Conservation (phyloP, 2,888 invertebrate genomes). For the Neuroscelio doddi region DNA sequence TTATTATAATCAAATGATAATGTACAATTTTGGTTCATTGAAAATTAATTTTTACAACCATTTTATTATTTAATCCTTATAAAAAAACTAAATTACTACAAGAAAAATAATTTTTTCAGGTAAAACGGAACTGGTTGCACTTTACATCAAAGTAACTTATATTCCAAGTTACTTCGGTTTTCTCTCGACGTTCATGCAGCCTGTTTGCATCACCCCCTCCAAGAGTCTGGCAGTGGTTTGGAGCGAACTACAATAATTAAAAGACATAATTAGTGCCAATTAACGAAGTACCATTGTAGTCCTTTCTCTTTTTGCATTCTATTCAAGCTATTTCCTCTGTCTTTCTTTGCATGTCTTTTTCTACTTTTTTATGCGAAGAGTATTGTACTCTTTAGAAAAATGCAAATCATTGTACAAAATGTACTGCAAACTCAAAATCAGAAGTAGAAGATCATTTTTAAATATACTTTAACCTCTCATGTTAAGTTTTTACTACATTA, state of each 20-base stretch:
- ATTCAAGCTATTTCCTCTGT: conserved; percentile 43
- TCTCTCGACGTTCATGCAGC: conserved; percentile 29
- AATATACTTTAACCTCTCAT: conserved; percentile 1
- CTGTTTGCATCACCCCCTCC: conserved; percentile 40
- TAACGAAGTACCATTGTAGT: conserved; percentile 57
- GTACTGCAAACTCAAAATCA: conserved; percentile 11
- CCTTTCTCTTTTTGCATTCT: conserved; percentile 36
- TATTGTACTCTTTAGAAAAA: conserved; percentile 23
- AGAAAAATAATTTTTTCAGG: not conserved
- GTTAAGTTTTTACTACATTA: not conserved
- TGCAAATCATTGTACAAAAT: conserved; percentile 24
- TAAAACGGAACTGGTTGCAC: conserved; percentile 13
- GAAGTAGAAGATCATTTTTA: no score
- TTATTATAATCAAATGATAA: no score
- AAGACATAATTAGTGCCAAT: conserved; percentile 64
- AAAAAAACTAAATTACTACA: no score
- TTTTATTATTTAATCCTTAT: no score
- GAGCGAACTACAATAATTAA: conserved; percentile 63
- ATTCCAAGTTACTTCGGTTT: conserved; percentile 44
- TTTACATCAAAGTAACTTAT: conserved; percentile 1
- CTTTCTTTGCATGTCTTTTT: conserved; percentile 24
- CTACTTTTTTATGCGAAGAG: not conserved
- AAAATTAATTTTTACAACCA: no score
- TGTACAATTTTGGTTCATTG: no score
- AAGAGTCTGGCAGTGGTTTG: conserved; percentile 52